Conservation (phyloP, 2,113 vertebrate genomes). For the Heterocephalus glaber region DNA sequence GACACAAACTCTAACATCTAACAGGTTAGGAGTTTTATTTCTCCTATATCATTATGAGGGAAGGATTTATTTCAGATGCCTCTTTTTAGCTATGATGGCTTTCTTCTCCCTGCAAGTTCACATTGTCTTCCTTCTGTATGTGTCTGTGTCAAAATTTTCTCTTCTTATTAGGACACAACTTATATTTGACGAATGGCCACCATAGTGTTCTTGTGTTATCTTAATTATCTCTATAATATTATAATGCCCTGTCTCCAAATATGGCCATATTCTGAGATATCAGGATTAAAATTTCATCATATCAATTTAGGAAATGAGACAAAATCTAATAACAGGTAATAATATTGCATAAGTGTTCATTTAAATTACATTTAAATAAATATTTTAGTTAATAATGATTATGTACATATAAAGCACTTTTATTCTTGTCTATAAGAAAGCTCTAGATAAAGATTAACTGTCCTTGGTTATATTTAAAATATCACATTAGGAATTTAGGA, state of each 20-base stretch:
- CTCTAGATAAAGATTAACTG: not conserved
- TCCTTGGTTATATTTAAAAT: not conserved
- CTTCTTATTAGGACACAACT: not conserved
- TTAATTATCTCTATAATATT: not conserved
- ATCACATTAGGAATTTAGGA: not conserved
- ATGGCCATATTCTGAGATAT: not conserved
- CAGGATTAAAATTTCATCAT: not conserved
- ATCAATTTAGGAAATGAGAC: not conserved
- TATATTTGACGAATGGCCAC: not conserved
- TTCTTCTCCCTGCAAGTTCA: not conserved
- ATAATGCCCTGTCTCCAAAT: not conserved
- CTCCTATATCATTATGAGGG: not conserved
- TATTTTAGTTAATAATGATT: not conserved
- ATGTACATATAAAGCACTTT: not conserved
- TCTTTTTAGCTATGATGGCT: not conserved
- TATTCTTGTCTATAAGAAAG: not conserved
- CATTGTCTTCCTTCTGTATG: not conserved
- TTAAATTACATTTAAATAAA: conserved; percentile 21
- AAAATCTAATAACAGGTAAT: not conserved
- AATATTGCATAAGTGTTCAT: not conserved
- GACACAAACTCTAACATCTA: not conserved
- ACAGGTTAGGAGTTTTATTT: not conserved
- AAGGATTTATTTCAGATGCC: not conserved
- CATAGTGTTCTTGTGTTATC: not conserved
- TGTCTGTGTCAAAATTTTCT: not conserved